Evolutionary conservation across 2,797 vertebrate genomes (phyloP).

Genomic region (Lates japonicus): DNA sequence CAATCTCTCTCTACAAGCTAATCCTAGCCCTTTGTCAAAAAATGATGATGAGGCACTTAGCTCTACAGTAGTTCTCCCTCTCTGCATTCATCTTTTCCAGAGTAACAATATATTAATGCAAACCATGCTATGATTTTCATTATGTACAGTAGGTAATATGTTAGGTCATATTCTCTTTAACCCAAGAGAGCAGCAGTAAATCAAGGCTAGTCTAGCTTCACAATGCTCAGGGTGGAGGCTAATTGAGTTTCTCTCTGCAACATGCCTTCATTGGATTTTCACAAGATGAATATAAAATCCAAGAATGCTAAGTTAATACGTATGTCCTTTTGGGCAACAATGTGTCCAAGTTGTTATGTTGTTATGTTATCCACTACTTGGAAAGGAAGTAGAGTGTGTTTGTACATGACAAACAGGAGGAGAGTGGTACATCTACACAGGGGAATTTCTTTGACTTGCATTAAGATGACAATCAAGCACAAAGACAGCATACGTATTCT

Average conservation of each 20-base stretch:
- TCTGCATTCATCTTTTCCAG: conserved; percentile 37
- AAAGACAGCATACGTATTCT: conserved; percentile 18
- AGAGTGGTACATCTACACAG: not conserved
- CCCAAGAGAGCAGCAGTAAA: conserved; percentile 38
- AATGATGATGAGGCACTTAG: conserved; percentile 62
- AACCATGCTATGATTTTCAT: conserved; percentile 45
- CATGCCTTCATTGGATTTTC: conserved; percentile 18
- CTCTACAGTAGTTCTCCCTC: conserved; percentile 7
- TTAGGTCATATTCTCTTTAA: conserved; percentile 45
- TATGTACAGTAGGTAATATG: conserved; percentile 31
- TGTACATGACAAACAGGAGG: conserved; percentile 26
- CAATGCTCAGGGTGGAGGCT: conserved; percentile 11
- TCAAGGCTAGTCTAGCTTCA: conserved; percentile 30
- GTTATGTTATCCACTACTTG: not conserved
- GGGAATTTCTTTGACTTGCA: conserved; percentile 26
- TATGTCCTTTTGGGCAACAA: conserved; percentile 18
- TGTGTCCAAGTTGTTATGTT: not conserved
- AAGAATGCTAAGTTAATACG: not conserved
- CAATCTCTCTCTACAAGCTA: conserved; percentile 53
- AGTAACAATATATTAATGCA: conserved; percentile 51
- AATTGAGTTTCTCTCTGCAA: conserved; percentile 47
- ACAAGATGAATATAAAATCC: conserved; percentile 15
- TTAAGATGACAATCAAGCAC: conserved; percentile 27
- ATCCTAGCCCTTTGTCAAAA: conserved; percentile 64
- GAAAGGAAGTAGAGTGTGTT: not conserved